These are phyloP conservation scores for Anastatus disparis DNA, from an alignment of 1,140 invertebrate species.

Conservation along the genomic window DNA sequence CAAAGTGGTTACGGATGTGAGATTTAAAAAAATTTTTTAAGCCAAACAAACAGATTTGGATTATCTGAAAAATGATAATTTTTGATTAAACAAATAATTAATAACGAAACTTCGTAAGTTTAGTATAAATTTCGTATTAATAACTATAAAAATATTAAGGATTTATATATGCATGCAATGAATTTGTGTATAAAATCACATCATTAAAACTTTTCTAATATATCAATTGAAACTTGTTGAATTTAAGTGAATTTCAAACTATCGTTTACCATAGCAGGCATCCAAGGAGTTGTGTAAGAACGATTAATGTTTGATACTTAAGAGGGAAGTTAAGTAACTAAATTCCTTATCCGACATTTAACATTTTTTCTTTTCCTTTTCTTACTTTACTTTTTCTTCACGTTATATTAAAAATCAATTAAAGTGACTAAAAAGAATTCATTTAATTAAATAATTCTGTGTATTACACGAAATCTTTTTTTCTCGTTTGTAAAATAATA, in stretches of 20 bases:
- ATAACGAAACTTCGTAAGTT: neutral
- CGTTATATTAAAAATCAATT: neutral
- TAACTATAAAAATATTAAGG: no score
- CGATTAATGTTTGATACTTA: conserved; percentile 26
- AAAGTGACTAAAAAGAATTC: neutral
- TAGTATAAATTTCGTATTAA: neutral
- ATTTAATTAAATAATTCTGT: conserved; percentile 8
- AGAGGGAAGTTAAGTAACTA: conserved; percentile 29
- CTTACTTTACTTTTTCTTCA: neutral
- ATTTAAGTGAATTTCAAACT: conserved; percentile 24
- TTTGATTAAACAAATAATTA: neutral
- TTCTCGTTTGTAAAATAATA: neutral
- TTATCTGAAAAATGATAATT: no score
- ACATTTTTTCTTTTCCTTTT: neutral
- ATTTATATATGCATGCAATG: no score
- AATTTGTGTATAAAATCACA: neutral
- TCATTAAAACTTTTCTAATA: conserved; percentile 7
- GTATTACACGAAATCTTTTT: neutral
- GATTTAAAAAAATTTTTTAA: no score
- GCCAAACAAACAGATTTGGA: no score
- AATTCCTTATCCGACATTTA: conserved; percentile 12
- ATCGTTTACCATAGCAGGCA: conserved; percentile 15
- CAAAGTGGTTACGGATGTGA: no score
- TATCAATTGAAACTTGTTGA: conserved; percentile 27
- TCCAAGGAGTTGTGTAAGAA: conserved; percentile 29